Conservation (phyloP, 2,888 invertebrate genomes). For the Rhagophthalmus giganteus region DNA sequence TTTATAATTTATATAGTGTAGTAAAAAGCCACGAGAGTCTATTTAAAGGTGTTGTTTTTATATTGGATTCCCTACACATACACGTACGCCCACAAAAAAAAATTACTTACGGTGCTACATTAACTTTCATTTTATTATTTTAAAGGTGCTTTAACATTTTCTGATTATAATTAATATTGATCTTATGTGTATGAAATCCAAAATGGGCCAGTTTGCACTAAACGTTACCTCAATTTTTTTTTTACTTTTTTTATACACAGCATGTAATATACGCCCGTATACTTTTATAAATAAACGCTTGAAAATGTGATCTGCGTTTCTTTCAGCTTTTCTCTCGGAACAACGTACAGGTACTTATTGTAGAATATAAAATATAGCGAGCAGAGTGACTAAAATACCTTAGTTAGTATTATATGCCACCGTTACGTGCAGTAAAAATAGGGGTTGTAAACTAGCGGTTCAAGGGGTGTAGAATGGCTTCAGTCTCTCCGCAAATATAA, state of each 20-base stretch:
- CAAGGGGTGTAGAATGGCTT: too few species aligned
- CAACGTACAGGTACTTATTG: background rate
- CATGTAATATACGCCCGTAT: slow-evolving; percentile 11
- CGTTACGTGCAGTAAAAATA: too few species aligned
- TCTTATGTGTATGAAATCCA: slow-evolving; percentile 14
- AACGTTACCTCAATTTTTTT: slow-evolving; percentile 1
- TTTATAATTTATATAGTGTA: slow-evolving; percentile 17
- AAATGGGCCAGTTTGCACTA: slow-evolving; percentile 15
- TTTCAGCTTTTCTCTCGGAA: background rate
- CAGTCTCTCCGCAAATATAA: too few species aligned
- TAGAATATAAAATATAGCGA: background rate
- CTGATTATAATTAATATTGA: slow-evolving; percentile 2
- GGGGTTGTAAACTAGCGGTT: too few species aligned
- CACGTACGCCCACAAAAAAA: too few species aligned
- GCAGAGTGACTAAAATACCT: too few species aligned
- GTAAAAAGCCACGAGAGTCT: slow-evolving; percentile 22
- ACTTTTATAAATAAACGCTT: slow-evolving; percentile 21
- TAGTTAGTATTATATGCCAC: background rate
- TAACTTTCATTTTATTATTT: slow-evolving; percentile 2
- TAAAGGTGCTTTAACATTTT: background rate
- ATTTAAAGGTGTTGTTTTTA: slow-evolving; percentile 5
- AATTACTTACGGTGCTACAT: slow-evolving; percentile 8
- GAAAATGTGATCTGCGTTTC: background rate
- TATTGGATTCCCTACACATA: slow-evolving; percentile 4
- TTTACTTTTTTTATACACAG: slow-evolving; percentile 17